Percentiles rank a stretch among this genome's conserved stretches.
Evolutionary conservation across 2,888 invertebrate species (phyloP).

Genomic region (Pollenia labialis): DNA sequence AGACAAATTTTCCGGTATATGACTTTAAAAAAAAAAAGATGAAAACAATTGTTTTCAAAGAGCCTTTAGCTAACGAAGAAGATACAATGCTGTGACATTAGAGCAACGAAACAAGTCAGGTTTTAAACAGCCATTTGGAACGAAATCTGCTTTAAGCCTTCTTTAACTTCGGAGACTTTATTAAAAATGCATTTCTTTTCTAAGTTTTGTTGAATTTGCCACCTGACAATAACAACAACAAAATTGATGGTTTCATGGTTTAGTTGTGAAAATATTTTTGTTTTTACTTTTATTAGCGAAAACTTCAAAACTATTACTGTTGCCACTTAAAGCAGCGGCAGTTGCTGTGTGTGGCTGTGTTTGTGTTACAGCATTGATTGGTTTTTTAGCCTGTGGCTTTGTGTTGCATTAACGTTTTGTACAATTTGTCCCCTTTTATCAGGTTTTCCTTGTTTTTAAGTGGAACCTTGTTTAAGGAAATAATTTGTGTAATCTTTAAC

Average conservation of each 20-base stretch:
- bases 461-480: slow-evolving; percentile 50
- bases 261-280: background rate
- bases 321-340: slow-evolving; percentile 17
- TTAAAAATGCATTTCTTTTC: slow-evolving; percentile 22
- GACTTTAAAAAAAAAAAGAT: background rate
- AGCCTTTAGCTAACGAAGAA: slow-evolving; percentile 6
- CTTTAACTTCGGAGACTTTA: background rate
- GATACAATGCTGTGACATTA: slow-evolving; percentile 6
- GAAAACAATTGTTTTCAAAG: slow-evolving; percentile 18
- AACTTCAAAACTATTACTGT: slow-evolving; percentile 15
- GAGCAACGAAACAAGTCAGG: background rate
- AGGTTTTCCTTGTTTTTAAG: slow-evolving; percentile 44
- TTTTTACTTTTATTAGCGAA: slow-evolving; percentile 5
- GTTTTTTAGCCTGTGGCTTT: slow-evolving; percentile 53
- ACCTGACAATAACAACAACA: background rate
- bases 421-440: background rate
- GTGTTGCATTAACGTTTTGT: background rate
- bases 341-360: background rate
- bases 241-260: slow-evolving; percentile 24
- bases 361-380: slow-evolving; percentile 43
- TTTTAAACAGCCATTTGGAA: too few relatives aligned
- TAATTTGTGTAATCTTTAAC: slow-evolving; percentile 48
- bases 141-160: too few relatives aligned
- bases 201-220: background rate
- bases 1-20: slow-evolving; percentile 44